Evolutionary conservation across 2,797 vertebrate genomes (phyloP).

Genomic region (Centroberyx gerrardi): DNA sequence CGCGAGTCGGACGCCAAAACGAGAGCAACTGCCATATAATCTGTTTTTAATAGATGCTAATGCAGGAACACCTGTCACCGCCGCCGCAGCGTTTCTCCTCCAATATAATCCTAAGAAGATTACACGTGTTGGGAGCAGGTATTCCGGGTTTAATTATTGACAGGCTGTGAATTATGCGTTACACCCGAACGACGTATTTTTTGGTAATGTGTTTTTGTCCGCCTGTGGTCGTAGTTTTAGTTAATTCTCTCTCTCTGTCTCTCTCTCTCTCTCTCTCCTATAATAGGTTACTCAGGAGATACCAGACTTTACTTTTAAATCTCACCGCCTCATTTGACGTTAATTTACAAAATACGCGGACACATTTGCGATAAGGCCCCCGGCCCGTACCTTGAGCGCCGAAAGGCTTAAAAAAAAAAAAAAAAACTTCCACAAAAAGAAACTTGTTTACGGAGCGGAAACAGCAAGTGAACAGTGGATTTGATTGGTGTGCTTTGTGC

Average conservation of each 20-base stretch:
- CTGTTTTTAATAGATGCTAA: conserved; percentile 87
- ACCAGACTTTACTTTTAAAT: conserved; percentile 9
- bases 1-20: conserved; percentile 66
- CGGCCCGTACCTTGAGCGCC: background rate
- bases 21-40: conserved; percentile 81
- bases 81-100: conserved; percentile 86
- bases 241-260: conserved; percentile 46
- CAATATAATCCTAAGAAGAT: conserved; percentile 94
- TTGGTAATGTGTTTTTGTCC: conserved; percentile 65
- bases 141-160: conserved; percentile 91
- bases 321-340: conserved; percentile 27
- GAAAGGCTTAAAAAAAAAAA: background rate
- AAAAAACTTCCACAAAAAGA: background rate
- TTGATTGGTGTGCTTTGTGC: too few species aligned
- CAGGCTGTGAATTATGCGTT: conserved; percentile 75
- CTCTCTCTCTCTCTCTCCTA: conserved; percentile 24
- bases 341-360: conserved; percentile 12
- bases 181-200: conserved; percentile 83
- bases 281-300: conserved; percentile 35
- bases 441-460: too few species aligned
- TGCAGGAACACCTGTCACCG: conserved; percentile 94
- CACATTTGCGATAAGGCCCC: conserved; percentile 9
- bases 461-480: background rate
- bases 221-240: conserved; percentile 8
- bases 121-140: conserved; percentile 97